phyloP scores from a whole-genome alignment of 2,113 vertebrate species.

The Syrrhaptes paradoxus region DNA sequence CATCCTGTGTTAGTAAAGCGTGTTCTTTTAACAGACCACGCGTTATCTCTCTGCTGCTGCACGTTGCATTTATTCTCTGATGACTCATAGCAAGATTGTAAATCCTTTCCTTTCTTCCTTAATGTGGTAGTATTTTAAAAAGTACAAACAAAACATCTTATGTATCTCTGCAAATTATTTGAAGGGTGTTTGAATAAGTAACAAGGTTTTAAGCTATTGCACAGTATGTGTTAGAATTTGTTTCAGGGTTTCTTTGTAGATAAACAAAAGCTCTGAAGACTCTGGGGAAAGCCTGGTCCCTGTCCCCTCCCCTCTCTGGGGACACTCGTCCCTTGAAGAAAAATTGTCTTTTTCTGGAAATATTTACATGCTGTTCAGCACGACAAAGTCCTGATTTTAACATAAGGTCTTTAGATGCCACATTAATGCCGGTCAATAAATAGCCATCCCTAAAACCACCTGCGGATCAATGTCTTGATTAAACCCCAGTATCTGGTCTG shows the following conservation, averaged over 20 bases:
- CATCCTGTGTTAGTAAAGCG: background rate
- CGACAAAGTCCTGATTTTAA: background rate
- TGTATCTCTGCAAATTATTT: background rate
- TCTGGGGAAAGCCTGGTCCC: background rate
- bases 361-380: background rate
- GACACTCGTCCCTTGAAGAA: background rate
- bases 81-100: background rate
- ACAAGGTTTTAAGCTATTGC: background rate
- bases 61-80: background rate
- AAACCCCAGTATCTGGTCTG: background rate
- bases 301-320: background rate
- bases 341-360: background rate
- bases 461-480: background rate
- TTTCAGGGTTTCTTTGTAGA: background rate
- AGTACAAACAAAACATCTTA: background rate
- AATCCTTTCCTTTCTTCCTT: background rate
- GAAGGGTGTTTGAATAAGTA: background rate
- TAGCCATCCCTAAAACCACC: background rate
- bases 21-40: background rate
- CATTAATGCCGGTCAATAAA: background rate
- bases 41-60: background rate
- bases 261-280: background rate
- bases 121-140: background rate
- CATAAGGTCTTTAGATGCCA: background rate
- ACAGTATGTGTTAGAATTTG: background rate